Percentiles rank a stretch among this genome's conserved stretches.
phyloP scores from a whole-genome alignment of 2,113 vertebrate species.

The Dasyornis broadbenti region DNA sequence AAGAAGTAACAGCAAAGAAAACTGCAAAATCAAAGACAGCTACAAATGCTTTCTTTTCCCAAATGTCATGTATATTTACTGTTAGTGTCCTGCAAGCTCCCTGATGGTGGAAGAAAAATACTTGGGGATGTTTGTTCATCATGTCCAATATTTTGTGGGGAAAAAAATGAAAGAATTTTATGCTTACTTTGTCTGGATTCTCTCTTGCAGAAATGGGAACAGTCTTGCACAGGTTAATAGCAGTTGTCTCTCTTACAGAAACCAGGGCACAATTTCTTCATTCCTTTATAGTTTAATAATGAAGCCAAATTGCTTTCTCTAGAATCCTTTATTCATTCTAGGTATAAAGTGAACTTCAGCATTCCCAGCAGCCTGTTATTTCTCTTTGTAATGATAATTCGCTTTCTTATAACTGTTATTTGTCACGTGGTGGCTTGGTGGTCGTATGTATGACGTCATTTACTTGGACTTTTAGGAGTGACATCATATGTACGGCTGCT shows the following conservation, averaged over 20 bases:
- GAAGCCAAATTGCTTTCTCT: background rate
- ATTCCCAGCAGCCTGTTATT: background rate
- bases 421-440: constrained; percentile 87
- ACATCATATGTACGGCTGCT: constrained; percentile 97
- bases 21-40: background rate
- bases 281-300: background rate
- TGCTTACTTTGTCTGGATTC: background rate
- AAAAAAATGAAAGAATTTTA: background rate
- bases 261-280: background rate
- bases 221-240: background rate
- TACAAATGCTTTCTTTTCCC: background rate
- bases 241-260: background rate
- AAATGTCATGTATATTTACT: background rate
- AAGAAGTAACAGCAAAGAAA: background rate
- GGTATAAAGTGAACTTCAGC: background rate
- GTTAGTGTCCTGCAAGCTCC: background rate
- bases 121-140: background rate
- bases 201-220: background rate
- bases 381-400: background rate
- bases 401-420: background rate
- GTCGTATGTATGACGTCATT: constrained; percentile 97
- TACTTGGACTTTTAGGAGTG: constrained; percentile 92
- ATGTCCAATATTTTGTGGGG: background rate
- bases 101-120: background rate
- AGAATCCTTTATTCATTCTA: constrained; percentile 10